A percentile compares a stretch with the other conserved stretches of the same genome.
phyloP scores from a whole-genome alignment of 2,888 invertebrate species.

The Odontocerum albicorne region DNA sequence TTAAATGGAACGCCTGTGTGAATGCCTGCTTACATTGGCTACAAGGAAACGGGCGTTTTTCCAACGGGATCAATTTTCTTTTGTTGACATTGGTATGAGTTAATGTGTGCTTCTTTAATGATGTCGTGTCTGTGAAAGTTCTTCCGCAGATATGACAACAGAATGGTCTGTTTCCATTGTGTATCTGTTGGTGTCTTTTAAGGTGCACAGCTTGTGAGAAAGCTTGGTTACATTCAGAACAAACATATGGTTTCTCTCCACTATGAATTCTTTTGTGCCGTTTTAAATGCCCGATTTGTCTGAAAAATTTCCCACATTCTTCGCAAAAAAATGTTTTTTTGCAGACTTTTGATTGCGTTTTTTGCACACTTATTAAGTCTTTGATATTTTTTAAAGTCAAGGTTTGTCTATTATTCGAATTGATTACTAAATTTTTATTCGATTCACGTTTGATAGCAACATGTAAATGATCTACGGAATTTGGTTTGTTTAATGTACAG shows the following conservation, averaged over 20 bases:
- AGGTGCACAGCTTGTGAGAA: constrained; percentile 3
- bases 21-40: not conserved
- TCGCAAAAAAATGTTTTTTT: constrained; percentile 4
- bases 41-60: not conserved
- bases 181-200: constrained; percentile 3
- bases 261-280: constrained; percentile 3
- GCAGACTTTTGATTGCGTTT: not conserved
- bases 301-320: constrained; percentile 4
- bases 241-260: constrained; percentile 1
- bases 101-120: not conserved
- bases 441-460: not conserved
- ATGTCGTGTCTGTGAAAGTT: not conserved
- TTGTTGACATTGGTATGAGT: not conserved
- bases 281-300: not conserved
- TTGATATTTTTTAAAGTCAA: too few relatives aligned
- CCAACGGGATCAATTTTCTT: not conserved
- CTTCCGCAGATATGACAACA: not conserved
- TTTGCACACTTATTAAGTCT: not conserved
- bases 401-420: not conserved
- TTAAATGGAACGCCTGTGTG: not conserved
- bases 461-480: too few relatives aligned
- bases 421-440: not conserved
- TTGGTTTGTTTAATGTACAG: too few relatives aligned
- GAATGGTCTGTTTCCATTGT: not conserved
- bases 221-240: not conserved